These are phyloP conservation scores for Frankliniella fusca DNA, from an alignment of 2,888 invertebrate genomes.

Conservation along the genomic window DNA sequence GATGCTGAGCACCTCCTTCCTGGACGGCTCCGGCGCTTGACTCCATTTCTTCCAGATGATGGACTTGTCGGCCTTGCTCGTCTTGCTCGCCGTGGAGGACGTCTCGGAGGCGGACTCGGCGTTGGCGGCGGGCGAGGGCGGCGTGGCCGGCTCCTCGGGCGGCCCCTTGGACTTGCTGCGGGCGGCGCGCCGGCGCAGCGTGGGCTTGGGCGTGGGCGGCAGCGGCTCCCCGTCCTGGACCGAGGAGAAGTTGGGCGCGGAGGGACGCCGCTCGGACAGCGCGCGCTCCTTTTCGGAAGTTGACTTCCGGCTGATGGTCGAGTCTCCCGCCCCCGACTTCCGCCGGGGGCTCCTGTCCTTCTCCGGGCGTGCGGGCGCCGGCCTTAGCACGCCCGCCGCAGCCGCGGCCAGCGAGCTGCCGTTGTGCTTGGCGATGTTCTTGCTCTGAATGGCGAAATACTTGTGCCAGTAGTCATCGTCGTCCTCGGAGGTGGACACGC, in stretches of 20 bases:
- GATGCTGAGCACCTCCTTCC: slow-evolving; percentile 31
- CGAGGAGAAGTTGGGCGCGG: not conserved
- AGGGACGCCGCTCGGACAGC: not conserved
- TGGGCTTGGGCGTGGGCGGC: slow-evolving; percentile 18
- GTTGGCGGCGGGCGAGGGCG: slow-evolving; percentile 16
- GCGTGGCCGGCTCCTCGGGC: not conserved
- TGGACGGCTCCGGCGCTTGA: slow-evolving; percentile 30
- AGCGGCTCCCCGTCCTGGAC: slow-evolving; percentile 28
- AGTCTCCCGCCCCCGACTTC: not conserved
- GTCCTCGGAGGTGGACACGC: slow-evolving; percentile 35
- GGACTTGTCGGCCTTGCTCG: slow-evolving; percentile 28
- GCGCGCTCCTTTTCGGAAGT: not conserved
- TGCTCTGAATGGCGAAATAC: slow-evolving; percentile 15
- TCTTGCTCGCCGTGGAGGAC: slow-evolving; percentile 29
- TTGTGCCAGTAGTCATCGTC: slow-evolving; percentile 31
- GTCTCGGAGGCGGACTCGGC: slow-evolving; percentile 16
- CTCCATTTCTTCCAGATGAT: slow-evolving; percentile 35
- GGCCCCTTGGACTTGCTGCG: slow-evolving; percentile 20
- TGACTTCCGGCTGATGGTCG: slow-evolving; percentile 9
- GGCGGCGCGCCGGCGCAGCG: slow-evolving; percentile 1
- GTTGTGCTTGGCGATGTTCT: slow-evolving; percentile 16
- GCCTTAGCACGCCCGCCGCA: not conserved
- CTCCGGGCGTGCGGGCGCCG: slow-evolving; percentile 7
- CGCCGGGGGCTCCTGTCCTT: slow-evolving; percentile 13
- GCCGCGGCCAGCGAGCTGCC: not conserved